These are phyloP conservation scores for Chondrosia reniformis DNA, from an alignment of 37 sponge, comb jelly and placozoan species.

Conservation along the genomic window DNA sequence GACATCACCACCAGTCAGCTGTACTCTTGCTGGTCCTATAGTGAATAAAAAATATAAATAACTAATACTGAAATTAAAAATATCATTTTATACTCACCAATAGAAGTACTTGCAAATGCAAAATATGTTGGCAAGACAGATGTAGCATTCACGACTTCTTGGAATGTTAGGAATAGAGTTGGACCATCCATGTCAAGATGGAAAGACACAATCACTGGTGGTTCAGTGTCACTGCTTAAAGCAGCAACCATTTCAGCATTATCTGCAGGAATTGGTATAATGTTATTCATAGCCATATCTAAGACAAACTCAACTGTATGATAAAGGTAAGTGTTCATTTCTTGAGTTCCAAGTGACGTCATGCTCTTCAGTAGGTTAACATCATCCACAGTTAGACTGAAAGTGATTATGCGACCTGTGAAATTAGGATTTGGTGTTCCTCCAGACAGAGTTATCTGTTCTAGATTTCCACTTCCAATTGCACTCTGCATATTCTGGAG, in stretches of 20 bases:
- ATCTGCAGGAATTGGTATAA: constrained; percentile 51
- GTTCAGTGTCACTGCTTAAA: constrained; percentile 50
- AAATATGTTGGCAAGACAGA: constrained; percentile 60
- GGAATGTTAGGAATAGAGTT: constrained; percentile 70
- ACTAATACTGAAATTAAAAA: too few relatives aligned
- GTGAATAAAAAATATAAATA: too few relatives aligned
- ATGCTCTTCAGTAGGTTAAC: constrained; percentile 73
- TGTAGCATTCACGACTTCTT: constrained; percentile 77
- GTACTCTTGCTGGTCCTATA: too few relatives aligned
- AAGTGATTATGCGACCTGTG: constrained; percentile 56
- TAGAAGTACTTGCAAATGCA: constrained; percentile 38
- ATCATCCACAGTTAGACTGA: constrained; percentile 66
- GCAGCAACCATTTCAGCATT: constrained; percentile 32
- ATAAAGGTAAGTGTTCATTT: constrained; percentile 49
- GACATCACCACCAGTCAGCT: constrained; percentile 81
- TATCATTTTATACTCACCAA: too few relatives aligned
- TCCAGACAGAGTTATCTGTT: constrained; percentile 66
- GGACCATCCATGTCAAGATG: constrained; percentile 65
- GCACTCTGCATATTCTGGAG: constrained; percentile 51
- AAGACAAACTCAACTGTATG: constrained; percentile 32
- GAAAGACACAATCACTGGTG: constrained; percentile 61
- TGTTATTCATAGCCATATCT: constrained; percentile 69
- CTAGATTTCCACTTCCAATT: constrained; percentile 17
- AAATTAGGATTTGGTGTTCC: constrained; percentile 56
- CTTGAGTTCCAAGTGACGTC: constrained; percentile 58